These are phyloP conservation scores for Ectemnius cavifrons DNA, from an alignment of 2,888 invertebrate genomes.

Conservation along the genomic window DNA sequence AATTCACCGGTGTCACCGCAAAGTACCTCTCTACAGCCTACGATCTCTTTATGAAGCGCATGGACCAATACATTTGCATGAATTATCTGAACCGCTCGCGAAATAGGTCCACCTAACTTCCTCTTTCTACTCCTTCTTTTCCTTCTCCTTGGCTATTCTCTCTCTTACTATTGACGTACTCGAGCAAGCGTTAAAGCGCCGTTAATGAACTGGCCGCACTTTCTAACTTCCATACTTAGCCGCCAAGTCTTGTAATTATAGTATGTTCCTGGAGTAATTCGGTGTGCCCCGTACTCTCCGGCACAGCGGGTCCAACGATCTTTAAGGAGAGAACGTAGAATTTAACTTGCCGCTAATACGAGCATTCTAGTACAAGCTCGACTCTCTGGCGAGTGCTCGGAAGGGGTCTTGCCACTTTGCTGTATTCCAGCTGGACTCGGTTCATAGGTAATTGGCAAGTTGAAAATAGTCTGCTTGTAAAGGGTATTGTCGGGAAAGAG, in stretches of 20 bases:
- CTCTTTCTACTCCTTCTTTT: no score
- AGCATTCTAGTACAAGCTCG: not conserved
- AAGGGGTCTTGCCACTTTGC: conserved; percentile 36
- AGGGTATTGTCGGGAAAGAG: conserved; percentile 57
- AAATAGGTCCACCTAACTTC: conserved; percentile 35
- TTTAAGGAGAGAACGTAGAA: no score
- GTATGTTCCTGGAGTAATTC: no score
- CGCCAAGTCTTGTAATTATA: not conserved
- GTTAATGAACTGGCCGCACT: conserved; percentile 37
- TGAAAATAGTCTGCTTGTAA: conserved; percentile 44
- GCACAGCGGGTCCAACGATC: no score
- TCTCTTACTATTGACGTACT: conserved; percentile 49
- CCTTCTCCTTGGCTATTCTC: not conserved
- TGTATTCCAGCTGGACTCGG: conserved; percentile 28
- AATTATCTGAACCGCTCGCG: conserved; percentile 50
- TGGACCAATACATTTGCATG: conserved; percentile 59
- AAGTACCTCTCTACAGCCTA: conserved; percentile 46
- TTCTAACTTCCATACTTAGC: conserved; percentile 1
- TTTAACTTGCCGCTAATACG: no score
- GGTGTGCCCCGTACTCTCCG: no score
- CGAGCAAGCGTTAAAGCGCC: conserved; percentile 45
- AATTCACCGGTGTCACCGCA: conserved; percentile 45
- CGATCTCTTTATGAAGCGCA: conserved; percentile 62
- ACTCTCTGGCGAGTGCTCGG: not conserved
- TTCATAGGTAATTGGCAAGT: conserved; percentile 54